These are phyloP conservation scores for Leucoma salicis DNA, from an alignment of 2,888 invertebrate species.

Conservation along the genomic window DNA sequence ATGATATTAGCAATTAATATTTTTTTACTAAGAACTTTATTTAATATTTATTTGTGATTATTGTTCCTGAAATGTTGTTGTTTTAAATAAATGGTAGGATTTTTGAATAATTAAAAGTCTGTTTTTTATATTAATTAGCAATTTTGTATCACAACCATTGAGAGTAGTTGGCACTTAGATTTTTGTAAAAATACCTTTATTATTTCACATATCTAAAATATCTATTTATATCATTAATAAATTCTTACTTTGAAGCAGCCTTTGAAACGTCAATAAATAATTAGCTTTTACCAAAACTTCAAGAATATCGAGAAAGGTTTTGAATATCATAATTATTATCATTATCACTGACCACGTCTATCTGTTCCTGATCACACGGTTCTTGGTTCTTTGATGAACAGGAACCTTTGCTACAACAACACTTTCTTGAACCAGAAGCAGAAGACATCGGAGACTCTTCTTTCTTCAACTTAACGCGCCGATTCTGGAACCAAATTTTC, in stretches of 20 bases:
- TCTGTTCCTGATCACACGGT: constrained; percentile 67
- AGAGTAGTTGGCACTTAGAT: constrained; percentile 20
- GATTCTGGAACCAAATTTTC: constrained; percentile 97
- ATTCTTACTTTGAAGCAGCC: constrained; percentile 8
- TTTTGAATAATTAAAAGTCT: too few relatives aligned
- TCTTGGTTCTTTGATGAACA: constrained; percentile 55
- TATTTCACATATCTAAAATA: neutral
- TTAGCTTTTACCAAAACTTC: neutral
- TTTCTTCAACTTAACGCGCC: constrained; percentile 96
- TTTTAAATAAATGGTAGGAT: too few relatives aligned
- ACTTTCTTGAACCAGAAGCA: constrained; percentile 58
- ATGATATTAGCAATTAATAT: too few relatives aligned
- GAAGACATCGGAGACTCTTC: constrained; percentile 84
- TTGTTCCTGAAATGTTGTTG: too few relatives aligned
- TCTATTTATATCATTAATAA: constrained; percentile 11
- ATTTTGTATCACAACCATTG: constrained; percentile 3
- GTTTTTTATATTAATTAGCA: neutral
- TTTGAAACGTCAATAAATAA: neutral
- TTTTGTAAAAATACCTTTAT: constrained; percentile 4
- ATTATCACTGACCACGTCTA: constrained; percentile 73
- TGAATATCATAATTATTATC: constrained; percentile 59
- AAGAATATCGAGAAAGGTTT: constrained; percentile 59
- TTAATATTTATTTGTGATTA: too few relatives aligned
- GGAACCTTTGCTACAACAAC: constrained; percentile 61
- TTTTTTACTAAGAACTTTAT: too few relatives aligned